These are phyloP conservation scores for Amphiprion clarkii DNA, from an alignment of 2,797 vertebrate species.

Conservation along the genomic window DNA sequence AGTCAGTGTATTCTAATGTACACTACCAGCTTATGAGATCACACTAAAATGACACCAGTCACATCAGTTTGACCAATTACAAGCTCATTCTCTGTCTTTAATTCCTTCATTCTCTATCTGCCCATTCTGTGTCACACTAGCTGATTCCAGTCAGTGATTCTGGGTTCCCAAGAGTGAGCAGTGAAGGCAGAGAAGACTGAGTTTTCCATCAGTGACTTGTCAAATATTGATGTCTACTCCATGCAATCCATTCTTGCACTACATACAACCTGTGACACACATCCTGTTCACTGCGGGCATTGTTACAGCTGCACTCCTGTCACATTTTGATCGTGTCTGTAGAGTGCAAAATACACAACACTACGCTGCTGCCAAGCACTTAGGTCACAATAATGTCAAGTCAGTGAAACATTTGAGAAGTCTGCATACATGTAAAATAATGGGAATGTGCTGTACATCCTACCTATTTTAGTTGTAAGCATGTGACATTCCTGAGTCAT, in stretches of 20 bases:
- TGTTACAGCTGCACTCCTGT: background rate
- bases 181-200: constrained; percentile 5
- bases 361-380: background rate
- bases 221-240: constrained; percentile 47
- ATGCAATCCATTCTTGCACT: constrained; percentile 8
- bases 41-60: background rate
- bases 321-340: background rate
- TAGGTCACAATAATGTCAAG: constrained; percentile 8
- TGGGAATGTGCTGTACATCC: background rate
- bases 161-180: constrained; percentile 9
- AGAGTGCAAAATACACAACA: background rate
- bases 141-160: constrained; percentile 13
- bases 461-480: background rate
- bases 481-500: constrained; percentile 9
- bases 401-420: background rate
- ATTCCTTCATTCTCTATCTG: background rate
- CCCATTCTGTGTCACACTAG: background rate
- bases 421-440: background rate
- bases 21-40: background rate
- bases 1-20: background rate
- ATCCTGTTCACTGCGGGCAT: background rate
- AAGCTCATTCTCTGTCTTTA: background rate
- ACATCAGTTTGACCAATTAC: background rate
- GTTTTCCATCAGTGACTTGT: constrained; percentile 46
- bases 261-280: background rate